Base-by-base conservation (phyloP, 2,797 vertebrate species). In the Crax fasciolata region DNA sequence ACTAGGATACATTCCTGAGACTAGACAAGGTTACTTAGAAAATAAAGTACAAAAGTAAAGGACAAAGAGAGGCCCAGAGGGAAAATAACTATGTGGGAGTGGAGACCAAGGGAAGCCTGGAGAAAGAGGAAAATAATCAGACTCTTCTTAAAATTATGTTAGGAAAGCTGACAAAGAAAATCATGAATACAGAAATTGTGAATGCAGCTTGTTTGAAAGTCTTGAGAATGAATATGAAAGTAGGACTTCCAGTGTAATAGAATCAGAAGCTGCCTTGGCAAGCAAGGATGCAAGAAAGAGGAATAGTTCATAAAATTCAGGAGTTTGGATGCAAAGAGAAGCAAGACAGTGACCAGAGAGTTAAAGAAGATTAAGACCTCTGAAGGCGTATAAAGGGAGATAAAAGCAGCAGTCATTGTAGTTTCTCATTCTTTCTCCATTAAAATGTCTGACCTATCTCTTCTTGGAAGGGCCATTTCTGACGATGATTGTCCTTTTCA, bases 1-100 rank as follows among this genome's bases (percentile, higher is more conserved):
- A 30, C 38, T 18, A 15, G 28, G 13, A 17, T 89, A 15, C 63
- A 74, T 87, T 87, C 61, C 63, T 91, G 57, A 87, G 35, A 74
- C 52, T 74, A 41, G 55, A 73, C 65, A 67, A 44, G 20, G 21
- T 84, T 84, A 67, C 59, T 74, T 51, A 46, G 67, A 82, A 96
- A 93, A 84, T 73, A 39, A 91, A 94, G 54, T 72, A 18, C 35
- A 30, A 43, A 73, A 73, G 24, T 84, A 59, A 87, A 39, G 58
- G 67, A 90, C 41, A 67, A 32, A 68, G 79, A 61, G 44, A 90
- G 28, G 18, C 35, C 38, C 27, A 79, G 78, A 90, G 58, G 41
- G 67, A 92, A 87, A 87, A 70, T 28, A 74, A 4, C 41, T 74
- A 10, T 59, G 23, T 74, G 55, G 30, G 44, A 95, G 55, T 79